phyloP scores from a whole-genome alignment of 2,888 invertebrate genomes.

The Mimachlamys varia region DNA sequence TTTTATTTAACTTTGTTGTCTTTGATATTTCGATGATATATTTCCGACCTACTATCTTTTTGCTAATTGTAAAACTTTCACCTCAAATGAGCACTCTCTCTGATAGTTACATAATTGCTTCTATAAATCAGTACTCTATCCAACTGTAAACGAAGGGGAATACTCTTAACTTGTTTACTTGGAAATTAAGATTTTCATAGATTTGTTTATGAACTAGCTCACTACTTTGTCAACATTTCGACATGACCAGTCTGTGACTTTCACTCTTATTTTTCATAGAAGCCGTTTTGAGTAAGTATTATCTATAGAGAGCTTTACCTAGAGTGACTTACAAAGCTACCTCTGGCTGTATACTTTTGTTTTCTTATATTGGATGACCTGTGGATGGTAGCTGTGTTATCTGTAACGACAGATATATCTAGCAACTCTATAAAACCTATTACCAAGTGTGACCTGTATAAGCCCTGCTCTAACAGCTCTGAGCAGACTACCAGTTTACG shows the following conservation, averaged over 20 bases:
- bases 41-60: too few species aligned
- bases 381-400: neutral
- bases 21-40: too few species aligned
- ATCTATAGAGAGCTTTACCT: slow-evolving; percentile 20
- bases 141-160: too few species aligned
- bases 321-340: slow-evolving; percentile 26
- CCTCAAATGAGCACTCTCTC: too few species aligned
- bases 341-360: slow-evolving; percentile 1
- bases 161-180: neutral
- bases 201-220: neutral
- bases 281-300: slow-evolving; percentile 20
- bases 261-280: slow-evolving; percentile 11
- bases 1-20: too few species aligned
- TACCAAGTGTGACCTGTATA: neutral
- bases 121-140: too few species aligned
- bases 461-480: neutral
- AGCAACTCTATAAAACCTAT: neutral
- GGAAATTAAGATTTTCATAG: neutral
- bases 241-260: neutral
- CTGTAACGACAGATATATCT: neutral
- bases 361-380: neutral
- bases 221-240: neutral
- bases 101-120: too few species aligned
- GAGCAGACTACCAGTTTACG: neutral
- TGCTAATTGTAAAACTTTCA: too few species aligned